Percentiles rank a stretch among this genome's conserved stretches.
Conservation (phyloP, 2,113 vertebrate species). For the Xenopus laevis region DNA sequence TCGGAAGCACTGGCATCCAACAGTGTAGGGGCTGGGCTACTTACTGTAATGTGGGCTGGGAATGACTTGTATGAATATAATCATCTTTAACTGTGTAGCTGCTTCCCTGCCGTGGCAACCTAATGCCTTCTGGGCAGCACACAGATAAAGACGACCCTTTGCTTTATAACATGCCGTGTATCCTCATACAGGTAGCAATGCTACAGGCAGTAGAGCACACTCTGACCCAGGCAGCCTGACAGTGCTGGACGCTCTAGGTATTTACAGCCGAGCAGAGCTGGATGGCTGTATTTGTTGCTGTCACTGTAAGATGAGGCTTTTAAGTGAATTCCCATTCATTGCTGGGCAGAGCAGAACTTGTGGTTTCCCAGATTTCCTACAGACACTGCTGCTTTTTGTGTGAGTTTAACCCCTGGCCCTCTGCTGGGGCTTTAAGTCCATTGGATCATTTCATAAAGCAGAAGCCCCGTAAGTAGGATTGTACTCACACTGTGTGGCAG, state of each 20-base stretch:
- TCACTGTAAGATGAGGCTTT: constrained; percentile 55
- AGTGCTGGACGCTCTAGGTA: constrained; percentile 1
- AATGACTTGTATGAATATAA: too few relatives aligned
- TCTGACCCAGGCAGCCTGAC: background rate
- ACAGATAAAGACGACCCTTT: too few relatives aligned
- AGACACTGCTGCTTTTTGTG: constrained; percentile 42
- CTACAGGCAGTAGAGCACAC: too few relatives aligned
- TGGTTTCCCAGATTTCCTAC: constrained; percentile 60
- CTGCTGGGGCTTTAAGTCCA: background rate
- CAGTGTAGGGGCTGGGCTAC: background rate
- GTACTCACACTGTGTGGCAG: background rate
- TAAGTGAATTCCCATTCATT: constrained; percentile 65
- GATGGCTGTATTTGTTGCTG: constrained; percentile 24
- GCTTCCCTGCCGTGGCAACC: background rate
- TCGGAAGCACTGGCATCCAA: constrained; percentile 3
- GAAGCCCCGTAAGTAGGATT: background rate
- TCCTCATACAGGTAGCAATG: too few relatives aligned
- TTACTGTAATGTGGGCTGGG: background rate
- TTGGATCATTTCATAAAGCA: background rate
- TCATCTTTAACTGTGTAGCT: background rate
- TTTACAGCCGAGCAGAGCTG: constrained; percentile 6
- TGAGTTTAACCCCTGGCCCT: constrained; percentile 21
- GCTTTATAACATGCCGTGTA: too few relatives aligned
- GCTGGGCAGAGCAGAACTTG: constrained; percentile 54
- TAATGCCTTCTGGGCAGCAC: too few relatives aligned